Conservation (phyloP, 2,797 vertebrate genomes). For the Typhlichthys subterraneus region DNA sequence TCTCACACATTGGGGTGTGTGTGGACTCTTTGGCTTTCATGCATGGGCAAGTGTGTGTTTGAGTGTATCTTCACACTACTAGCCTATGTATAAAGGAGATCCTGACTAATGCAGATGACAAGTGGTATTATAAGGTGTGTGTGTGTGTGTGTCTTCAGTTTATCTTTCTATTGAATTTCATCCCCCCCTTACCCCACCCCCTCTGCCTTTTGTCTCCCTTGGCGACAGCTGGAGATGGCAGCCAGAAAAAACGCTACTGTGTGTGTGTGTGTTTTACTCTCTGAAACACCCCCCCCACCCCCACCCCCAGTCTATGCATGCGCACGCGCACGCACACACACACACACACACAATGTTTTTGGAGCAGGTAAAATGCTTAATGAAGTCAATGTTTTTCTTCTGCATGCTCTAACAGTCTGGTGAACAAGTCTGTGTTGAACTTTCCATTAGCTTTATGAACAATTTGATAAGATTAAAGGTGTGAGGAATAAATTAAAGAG, state of each 20-base stretch:
- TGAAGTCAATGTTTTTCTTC: too few relatives aligned
- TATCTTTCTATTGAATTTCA: constrained; percentile 72
- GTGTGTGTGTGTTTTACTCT: constrained; percentile 4
- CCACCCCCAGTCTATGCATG: not conserved
- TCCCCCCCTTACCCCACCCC: constrained; percentile 47
- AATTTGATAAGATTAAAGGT: too few relatives aligned
- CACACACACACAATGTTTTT: not conserved
- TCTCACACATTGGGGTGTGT: not conserved
- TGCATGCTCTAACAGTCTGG: too few relatives aligned
- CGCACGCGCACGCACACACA: constrained; percentile 3
- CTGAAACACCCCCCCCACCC: not conserved
- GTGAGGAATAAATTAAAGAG: too few relatives aligned
- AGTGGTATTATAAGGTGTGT: constrained; percentile 42
- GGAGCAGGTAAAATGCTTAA: too few relatives aligned
- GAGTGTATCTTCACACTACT: not conserved
- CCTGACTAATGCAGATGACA: constrained; percentile 80
- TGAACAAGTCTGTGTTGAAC: too few relatives aligned
- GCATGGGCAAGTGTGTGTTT: not conserved
- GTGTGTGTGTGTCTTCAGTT: constrained; percentile 64
- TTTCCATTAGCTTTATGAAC: too few relatives aligned
- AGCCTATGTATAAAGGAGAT: constrained; percentile 37
- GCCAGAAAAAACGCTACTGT: constrained; percentile 46
- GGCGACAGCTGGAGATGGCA: constrained; percentile 82
- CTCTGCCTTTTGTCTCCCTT: constrained; percentile 78
- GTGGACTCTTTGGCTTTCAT: not conserved